Evolutionary conservation across 1,140 invertebrate genomes (phyloP).

Genomic region (Propsilocerus akamusi): DNA sequence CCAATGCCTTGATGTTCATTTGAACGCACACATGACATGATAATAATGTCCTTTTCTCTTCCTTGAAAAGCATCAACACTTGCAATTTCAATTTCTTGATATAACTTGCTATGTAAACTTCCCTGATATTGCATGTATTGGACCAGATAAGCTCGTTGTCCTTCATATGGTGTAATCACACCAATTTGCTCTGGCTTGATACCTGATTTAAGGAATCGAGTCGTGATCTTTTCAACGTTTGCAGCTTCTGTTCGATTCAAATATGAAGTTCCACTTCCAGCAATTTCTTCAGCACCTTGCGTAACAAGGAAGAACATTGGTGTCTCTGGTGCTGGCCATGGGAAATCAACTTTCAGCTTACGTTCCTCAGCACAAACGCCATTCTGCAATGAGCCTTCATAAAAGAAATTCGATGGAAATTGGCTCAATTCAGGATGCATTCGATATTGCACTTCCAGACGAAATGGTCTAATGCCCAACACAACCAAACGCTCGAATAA

Average conservation of each 20-base stretch:
- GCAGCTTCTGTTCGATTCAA: constrained; percentile 96
- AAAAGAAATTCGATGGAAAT: constrained; percentile 99
- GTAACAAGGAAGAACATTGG: constrained; percentile 99
- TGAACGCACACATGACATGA: constrained; percentile 91
- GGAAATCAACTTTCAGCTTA: constrained; percentile 84
- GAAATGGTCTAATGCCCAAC: constrained; percentile 83
- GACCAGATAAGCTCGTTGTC: constrained; percentile 92
- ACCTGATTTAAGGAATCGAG: constrained; percentile 80
- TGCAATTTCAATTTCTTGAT: constrained; percentile 97
- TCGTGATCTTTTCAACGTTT: constrained; percentile 95
- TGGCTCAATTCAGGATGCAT: constrained; percentile 96
- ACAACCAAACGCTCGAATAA: constrained; percentile 95
- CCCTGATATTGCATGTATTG: constrained; percentile 99
- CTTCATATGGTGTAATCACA: constrained; percentile 99
- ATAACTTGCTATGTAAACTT: constrained; percentile 86
- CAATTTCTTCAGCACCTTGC: constrained; percentile 96
- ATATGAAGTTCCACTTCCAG: constrained; percentile 94
- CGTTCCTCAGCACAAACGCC: constrained; percentile 93
- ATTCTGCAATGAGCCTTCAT: constrained; percentile 96
- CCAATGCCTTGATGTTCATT: constrained; percentile 88
- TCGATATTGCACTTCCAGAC: constrained; percentile 95
- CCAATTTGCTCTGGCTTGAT: constrained; percentile 97
- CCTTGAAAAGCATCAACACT: constrained; percentile 98
- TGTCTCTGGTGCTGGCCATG: constrained; percentile 89
- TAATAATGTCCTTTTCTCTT: constrained; percentile 97